Base-by-base conservation (phyloP, 2,797 vertebrate species). In the Poeciliopsis presidionis region DNA sequence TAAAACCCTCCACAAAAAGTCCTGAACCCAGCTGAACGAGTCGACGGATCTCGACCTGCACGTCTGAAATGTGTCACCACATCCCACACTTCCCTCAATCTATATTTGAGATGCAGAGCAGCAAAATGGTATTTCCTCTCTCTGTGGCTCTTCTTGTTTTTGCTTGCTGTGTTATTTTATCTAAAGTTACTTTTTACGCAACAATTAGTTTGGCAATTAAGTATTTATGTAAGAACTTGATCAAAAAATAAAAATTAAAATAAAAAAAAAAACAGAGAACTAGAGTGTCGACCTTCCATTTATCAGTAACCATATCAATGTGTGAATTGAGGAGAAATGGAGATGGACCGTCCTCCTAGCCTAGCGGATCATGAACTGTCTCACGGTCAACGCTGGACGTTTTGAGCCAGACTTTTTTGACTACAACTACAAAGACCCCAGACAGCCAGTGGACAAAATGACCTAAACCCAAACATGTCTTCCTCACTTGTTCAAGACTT, bases 401-500 rank as follows among this genome's bases (percentile, higher is more conserved):
- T 67, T 41, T 67, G 33, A 12, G 3, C 18, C 33, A 65, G 33
- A 65, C 36, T 3, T 3, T 36, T 65, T 65, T 39, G 20, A 22
- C 36, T 22, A 39, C 22, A 39, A 25, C 63, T 41, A 22, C 63
- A 67, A 22, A 67, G 33, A 63, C 8, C 20, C 7, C 33, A 63
- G 33, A 63, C 3, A 3, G 61, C 36, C 41, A 25, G 16, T 12
- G 2, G 6, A 70, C 12, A 70, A 67, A 67, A 67, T 25, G 20
- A 67, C 63, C 18, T 25, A 39, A 65, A 65, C 33, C 33, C 63
- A 67, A 70, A n/a, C 67, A 45, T 45, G 41, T 46, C 41, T 70
- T 46, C 13, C 5, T 43, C 25, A 70, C n/a, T 45, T 70, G 12
- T 47, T 76, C 45, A 13, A 75, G 65, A 75, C 65, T 43, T 78